Evolutionary conservation across 2,888 invertebrate species (phyloP).

Genomic region (Pterobdella sp.): DNA sequence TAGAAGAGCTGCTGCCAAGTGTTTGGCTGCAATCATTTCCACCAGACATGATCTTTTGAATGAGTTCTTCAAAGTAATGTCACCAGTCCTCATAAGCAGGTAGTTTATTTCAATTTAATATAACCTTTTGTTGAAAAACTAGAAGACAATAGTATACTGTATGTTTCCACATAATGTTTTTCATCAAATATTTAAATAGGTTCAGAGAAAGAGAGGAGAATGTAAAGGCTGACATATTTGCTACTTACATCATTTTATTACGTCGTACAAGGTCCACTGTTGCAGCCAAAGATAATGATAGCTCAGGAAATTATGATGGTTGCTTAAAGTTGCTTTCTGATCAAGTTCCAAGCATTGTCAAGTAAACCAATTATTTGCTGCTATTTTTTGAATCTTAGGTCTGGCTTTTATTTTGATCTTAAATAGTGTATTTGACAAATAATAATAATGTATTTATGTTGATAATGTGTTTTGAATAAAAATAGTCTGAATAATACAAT

Average conservation of each 20-base stretch:
- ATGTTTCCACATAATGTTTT: neutral
- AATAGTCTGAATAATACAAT: no score
- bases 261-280: constrained; percentile 73
- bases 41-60: constrained; percentile 82
- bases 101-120: constrained; percentile 48
- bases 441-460: no score
- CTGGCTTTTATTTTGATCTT: no score
- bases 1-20: constrained; percentile 90
- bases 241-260: constrained; percentile 85
- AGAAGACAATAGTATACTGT: neutral
- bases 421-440: no score
- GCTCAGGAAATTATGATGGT: constrained; percentile 51
- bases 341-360: constrained; percentile 29
- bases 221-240: constrained; percentile 94
- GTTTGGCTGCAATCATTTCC: constrained; percentile 84
- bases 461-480: no score
- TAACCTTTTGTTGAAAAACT: neutral
- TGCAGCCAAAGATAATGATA: constrained; percentile 45
- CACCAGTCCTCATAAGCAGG: constrained; percentile 79
- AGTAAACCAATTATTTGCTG: no score
- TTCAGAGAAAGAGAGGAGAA: constrained; percentile 86
- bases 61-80: constrained; percentile 78
- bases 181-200: neutral
- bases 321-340: constrained; percentile 17
- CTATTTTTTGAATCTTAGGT: no score